Conservation (phyloP, 1,140 invertebrate genomes). For the Drosophila tsacasi region DNA sequence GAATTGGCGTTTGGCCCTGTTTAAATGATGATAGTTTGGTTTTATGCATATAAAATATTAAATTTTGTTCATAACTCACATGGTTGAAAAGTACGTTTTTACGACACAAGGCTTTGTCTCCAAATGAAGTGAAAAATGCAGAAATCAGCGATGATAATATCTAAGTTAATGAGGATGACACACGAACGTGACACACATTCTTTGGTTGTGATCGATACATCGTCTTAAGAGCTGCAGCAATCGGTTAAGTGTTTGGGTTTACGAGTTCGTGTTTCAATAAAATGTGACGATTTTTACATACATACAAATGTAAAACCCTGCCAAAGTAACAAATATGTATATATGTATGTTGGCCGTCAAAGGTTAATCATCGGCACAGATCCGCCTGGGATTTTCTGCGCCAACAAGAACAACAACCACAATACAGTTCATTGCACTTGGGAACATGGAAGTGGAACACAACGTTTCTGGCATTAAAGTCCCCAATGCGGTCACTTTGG, state of each 20-base stretch:
- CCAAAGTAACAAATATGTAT: neutral
- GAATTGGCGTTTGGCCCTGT: neutral
- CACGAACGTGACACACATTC: too few species aligned
- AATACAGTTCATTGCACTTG: conserved; percentile 34
- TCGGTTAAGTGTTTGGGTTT: neutral
- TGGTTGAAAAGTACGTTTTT: too few species aligned
- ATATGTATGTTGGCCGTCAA: neutral
- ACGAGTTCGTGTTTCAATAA: neutral
- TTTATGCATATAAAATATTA: neutral
- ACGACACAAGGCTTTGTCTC: too few species aligned
- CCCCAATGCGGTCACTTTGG: conserved; percentile 37
- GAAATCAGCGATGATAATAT: too few species aligned
- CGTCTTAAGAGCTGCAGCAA: neutral
- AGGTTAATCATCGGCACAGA: conserved; percentile 11
- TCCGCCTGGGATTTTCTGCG: conserved; percentile 12
- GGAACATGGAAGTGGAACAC: conserved; percentile 18
- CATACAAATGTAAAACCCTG: neutral
- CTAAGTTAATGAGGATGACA: too few species aligned
- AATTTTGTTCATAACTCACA: too few species aligned
- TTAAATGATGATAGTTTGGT: neutral
- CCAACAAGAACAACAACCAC: neutral
- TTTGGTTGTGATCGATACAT: too few species aligned
- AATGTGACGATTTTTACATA: too few species aligned
- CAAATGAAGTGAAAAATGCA: too few species aligned
- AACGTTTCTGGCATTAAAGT: conserved; percentile 15